phyloP scores from a whole-genome alignment of 2,797 vertebrate genomes.

The Melanotaenia pygmaea region DNA sequence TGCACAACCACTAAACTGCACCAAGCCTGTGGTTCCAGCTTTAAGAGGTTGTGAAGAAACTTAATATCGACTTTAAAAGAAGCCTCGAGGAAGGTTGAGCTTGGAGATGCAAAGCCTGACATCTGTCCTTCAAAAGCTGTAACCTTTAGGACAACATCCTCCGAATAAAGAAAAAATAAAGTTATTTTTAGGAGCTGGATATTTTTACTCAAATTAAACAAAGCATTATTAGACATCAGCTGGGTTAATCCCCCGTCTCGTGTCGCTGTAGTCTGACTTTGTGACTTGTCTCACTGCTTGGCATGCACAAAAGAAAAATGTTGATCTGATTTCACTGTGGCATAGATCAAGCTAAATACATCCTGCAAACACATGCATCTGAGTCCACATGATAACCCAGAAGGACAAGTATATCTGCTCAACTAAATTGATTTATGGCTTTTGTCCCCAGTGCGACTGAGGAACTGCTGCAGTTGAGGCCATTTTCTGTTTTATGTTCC shows the following conservation, averaged over 20 bases:
- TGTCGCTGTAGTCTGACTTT: slow-evolving; percentile 9
- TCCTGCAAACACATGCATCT: slow-evolving; percentile 54
- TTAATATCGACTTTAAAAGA: slow-evolving; percentile 36
- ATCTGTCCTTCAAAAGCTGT: background rate
- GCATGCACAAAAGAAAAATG: slow-evolving; percentile 31
- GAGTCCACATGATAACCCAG: slow-evolving; percentile 54
- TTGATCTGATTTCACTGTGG: slow-evolving; percentile 60
- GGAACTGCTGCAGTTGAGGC: slow-evolving; percentile 62
- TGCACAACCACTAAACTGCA: slow-evolving; percentile 5
- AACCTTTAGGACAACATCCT: slow-evolving; percentile 27
- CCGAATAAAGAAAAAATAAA: background rate
- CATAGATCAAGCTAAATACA: slow-evolving; percentile 46
- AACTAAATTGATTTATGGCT: slow-evolving; percentile 67
- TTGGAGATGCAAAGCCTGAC: slow-evolving; percentile 4
- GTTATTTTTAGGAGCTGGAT: background rate
- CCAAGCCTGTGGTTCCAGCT: slow-evolving; percentile 26
- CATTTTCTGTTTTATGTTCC: slow-evolving; percentile 57
- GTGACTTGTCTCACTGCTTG: slow-evolving; percentile 32
- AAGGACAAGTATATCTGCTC: slow-evolving; percentile 65
- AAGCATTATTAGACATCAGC: slow-evolving; percentile 15
- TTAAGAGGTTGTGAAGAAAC: slow-evolving; percentile 32
- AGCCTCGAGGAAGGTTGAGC: slow-evolving; percentile 31
- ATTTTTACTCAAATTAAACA: slow-evolving; percentile 11
- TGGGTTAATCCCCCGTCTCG: slow-evolving; percentile 9
- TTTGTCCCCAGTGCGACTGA: slow-evolving; percentile 62